Conservation (phyloP, 2,797 vertebrate species). For the Leucoraja ocellata region DNA sequence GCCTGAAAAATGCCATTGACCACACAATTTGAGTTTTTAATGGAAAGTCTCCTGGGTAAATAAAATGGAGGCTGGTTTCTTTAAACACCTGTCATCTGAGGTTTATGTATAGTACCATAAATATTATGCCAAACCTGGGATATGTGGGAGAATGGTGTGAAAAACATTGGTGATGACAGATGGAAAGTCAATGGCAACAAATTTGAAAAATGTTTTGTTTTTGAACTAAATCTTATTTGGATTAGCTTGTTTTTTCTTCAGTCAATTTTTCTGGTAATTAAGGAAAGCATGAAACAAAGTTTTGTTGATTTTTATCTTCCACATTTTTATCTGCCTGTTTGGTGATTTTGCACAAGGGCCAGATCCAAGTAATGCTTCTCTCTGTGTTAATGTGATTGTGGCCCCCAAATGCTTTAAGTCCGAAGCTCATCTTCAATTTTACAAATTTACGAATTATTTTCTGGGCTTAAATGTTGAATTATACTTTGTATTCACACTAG, state of each 20-base stretch:
- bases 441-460: no score
- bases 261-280: not conserved
- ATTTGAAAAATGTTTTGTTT: slow-evolving; percentile 33
- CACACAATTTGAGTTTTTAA: not conserved
- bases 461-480: no score
- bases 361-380: not conserved
- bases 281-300: not conserved
- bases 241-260: slow-evolving; percentile 8
- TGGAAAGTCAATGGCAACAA: slow-evolving; percentile 24
- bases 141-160: slow-evolving; percentile 23
- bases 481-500: no score
- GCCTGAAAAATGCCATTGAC: slow-evolving; percentile 11
- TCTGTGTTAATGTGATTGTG: not conserved
- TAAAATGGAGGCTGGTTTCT: slow-evolving; percentile 31
- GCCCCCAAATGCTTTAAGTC: not conserved
- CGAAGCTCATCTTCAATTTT: not conserved
- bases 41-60: slow-evolving; percentile 30
- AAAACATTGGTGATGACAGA: slow-evolving; percentile 10
- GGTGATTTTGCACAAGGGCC: not conserved
- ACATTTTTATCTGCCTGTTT: not conserved
- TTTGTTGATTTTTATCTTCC: slow-evolving; percentile 4
- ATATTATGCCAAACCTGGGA: slow-evolving; percentile 30
- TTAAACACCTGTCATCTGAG: slow-evolving; percentile 30
- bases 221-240: not conserved
- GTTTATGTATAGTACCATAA: slow-evolving; percentile 31